Base-by-base conservation (phyloP, 2,888 invertebrate species). In the Hirtodrosophila alboralis region DNA sequence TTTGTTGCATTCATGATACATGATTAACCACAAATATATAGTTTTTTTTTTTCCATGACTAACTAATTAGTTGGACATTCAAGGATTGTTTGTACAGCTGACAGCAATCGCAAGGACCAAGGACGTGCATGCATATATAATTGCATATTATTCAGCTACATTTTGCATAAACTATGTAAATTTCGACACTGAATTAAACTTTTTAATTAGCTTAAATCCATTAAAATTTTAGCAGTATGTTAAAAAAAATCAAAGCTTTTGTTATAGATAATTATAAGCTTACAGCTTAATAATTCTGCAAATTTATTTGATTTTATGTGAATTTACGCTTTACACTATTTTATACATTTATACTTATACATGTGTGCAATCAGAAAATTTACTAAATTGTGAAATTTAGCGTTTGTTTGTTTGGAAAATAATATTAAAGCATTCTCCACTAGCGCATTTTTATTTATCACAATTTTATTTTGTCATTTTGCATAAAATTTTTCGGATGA, bases 401-500 rank as follows among this genome's bases (percentile, higher is more conserved):
- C n/a, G n/a, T n/a, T n/a, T n/a, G n/a, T n/a, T n/a, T n/a, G n/a
- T n/a, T n/a, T n/a, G 8, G 23, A 5, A 23, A 23, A 6, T 5
- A 3, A 2, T 5, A 23, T 1, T 4, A 6, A 8, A 23, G 6
- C 2, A 23, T 8, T 23, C 14, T 16, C 21, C n/a, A 18, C 28
- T n/a, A 28, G 27, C 3, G 9, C 4, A 27, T 47, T 33, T 26
- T 21, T 27, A 36, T 63, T 33, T 28, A 37, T 58, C 26, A 61
- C 40, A 38, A 41, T 68, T 26, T 38, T 41, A 81, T 74, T 74
- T 69, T 77, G 70, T 69, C 62, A 66, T 66, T 45, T 51, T 23
- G 51, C 21, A 30, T 64, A 61, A 45, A 57, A 61, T 66, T 66
- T 64, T 49, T 48, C 44, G 43, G 58, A 57, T 41, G 64, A 60